A percentile compares a stretch with the other conserved stretches of the same genome.
These are phyloP conservation scores for Ellobius talpinus DNA, from an alignment of 2,113 vertebrate genomes.

Conservation along the genomic window DNA sequence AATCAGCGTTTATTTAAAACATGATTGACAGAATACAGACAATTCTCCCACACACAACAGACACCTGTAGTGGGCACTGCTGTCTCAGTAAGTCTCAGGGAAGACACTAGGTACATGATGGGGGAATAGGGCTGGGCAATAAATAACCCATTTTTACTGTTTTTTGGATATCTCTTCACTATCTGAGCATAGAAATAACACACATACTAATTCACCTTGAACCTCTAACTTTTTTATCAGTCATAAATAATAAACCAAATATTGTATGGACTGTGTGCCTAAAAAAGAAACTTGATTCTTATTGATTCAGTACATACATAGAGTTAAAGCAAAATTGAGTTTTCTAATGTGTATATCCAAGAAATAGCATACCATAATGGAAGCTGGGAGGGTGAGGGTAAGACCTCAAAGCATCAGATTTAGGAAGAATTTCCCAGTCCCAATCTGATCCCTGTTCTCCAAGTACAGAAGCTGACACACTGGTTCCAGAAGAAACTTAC, in stretches of 20 bases:
- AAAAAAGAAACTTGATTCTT: constrained; percentile 2
- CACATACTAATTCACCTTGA: neutral
- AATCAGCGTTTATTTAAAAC: too few relatives aligned
- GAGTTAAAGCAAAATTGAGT: constrained; percentile 46
- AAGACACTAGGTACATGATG: neutral
- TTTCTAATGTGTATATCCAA: constrained; percentile 12
- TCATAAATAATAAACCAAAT: constrained; percentile 20
- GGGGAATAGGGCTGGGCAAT: neutral
- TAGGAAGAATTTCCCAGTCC: neutral
- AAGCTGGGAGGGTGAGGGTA: neutral
- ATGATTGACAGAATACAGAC: too few relatives aligned
- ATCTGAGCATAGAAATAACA: neutral
- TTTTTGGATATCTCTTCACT: constrained; percentile 12
- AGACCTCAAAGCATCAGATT: neutral
- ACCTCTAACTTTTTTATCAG: constrained; percentile 30
- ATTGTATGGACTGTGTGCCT: neutral
- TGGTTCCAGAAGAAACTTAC: neutral
- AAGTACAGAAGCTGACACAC: neutral
- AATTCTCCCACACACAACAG: too few relatives aligned
- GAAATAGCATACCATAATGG: neutral
- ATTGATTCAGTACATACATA: neutral
- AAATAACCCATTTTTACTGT: constrained; percentile 5
- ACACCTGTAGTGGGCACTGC: neutral
- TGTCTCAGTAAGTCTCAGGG: neutral
- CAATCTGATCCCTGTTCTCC: neutral